Percentiles rank a stretch among this genome's conserved stretches.
Conservation (phyloP, 2,113 vertebrate genomes). For the Falco punctatus region DNA sequence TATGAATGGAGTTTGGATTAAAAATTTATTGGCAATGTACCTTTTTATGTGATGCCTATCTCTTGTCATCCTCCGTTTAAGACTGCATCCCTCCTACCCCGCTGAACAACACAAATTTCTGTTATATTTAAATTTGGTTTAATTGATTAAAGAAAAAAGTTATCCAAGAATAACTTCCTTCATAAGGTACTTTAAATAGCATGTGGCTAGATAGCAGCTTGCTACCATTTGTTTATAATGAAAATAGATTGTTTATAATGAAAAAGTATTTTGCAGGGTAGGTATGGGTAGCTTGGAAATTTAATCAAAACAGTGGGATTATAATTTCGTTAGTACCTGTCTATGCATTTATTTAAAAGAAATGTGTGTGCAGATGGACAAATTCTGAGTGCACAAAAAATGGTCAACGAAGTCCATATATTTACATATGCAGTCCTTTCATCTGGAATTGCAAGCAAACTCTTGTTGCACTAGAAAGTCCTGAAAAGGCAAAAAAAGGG, state of each 20-base stretch:
- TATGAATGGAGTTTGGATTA: background rate
- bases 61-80: background rate
- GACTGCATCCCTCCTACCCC: background rate
- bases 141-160: background rate
- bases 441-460: background rate
- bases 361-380: background rate
- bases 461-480: background rate
- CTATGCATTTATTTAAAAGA: background rate
- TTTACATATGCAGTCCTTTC: background rate
- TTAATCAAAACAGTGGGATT: background rate
- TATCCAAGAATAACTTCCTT: background rate
- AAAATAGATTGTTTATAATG: background rate
- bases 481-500: background rate
- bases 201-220: background rate
- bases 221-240: background rate
- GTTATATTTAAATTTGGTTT: background rate
- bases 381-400: background rate
- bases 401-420: background rate
- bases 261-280: background rate
- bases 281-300: background rate
- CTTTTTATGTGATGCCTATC: background rate
- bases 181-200: background rate
- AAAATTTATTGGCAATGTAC: background rate
- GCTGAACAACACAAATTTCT: background rate
- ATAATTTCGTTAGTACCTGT: background rate